phyloP scores from a whole-genome alignment of 2,888 invertebrate species.

The Orthosia gracilis region DNA sequence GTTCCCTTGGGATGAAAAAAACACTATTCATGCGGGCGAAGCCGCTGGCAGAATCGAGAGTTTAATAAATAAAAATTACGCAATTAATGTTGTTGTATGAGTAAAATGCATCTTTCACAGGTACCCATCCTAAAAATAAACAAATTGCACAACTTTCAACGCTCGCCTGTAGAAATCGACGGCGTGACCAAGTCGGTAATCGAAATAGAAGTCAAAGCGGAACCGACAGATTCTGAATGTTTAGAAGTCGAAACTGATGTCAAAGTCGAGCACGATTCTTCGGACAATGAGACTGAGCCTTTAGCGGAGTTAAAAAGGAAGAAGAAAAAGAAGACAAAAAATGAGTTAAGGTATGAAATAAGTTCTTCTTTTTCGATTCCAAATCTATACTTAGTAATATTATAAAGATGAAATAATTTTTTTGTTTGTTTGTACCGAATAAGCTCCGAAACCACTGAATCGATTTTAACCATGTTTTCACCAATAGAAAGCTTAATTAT shows the following conservation, averaged over 20 bases:
- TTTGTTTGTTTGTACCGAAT: too few species aligned
- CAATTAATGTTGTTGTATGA: too few species aligned
- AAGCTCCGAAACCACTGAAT: too few species aligned
- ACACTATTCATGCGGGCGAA: too few species aligned
- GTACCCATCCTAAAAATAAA: conserved; percentile 42
- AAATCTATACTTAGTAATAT: too few species aligned
- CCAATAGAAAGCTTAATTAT: too few species aligned
- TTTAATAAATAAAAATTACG: too few species aligned
- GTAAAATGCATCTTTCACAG: conserved; percentile 23
- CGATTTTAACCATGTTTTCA: too few species aligned
- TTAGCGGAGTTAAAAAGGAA: conserved; percentile 64
- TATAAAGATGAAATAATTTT: too few species aligned
- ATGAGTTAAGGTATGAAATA: conserved; percentile 49
- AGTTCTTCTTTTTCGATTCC: background rate
- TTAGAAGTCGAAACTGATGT: conserved; percentile 68
- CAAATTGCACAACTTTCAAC: conserved; percentile 49
- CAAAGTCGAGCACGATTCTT: conserved; percentile 75
- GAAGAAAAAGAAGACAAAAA: conserved; percentile 31
- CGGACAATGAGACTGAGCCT: conserved; percentile 74
- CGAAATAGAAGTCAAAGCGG: conserved; percentile 27
- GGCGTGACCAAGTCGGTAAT: background rate
- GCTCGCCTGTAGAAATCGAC: background rate
- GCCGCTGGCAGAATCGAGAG: too few species aligned
- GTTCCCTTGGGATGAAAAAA: too few species aligned
- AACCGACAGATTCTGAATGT: background rate